A percentile compares a stretch with the other conserved stretches of the same genome.
phyloP scores from a whole-genome alignment of 2,113 vertebrate genomes.

The Rhinogobius similis region DNA sequence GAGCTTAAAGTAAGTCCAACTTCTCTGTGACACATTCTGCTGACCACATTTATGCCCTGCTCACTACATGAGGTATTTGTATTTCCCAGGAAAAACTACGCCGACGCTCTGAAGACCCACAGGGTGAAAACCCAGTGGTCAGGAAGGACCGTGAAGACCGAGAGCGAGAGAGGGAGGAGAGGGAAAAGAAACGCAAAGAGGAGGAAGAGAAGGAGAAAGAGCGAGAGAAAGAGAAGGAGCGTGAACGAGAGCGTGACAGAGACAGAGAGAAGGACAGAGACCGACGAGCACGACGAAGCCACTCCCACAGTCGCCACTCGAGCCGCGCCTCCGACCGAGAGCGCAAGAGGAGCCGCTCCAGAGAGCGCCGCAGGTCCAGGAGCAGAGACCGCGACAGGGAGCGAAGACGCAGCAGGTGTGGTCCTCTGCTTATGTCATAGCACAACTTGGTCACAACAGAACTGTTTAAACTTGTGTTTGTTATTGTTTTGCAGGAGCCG shows the following conservation, averaged over 20 bases:
- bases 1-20: slow-evolving; percentile 91
- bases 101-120: slow-evolving; percentile 77
- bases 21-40: neutral
- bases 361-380: slow-evolving; percentile 92
- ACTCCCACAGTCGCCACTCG: slow-evolving; percentile 91
- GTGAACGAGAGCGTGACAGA: slow-evolving; percentile 59
- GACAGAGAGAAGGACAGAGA: slow-evolving; percentile 85
- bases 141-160: slow-evolving; percentile 76
- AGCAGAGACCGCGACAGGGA: slow-evolving; percentile 90
- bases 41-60: neutral
- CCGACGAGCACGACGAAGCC: slow-evolving; percentile 88
- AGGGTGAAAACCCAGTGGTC: slow-evolving; percentile 63
- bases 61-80: neutral
- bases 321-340: slow-evolving; percentile 92
- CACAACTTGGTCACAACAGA: neutral
- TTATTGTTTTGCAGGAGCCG: slow-evolving; percentile 72
- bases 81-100: slow-evolving; percentile 77
- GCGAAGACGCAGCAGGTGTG: slow-evolving; percentile 92
- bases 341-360: slow-evolving; percentile 89
- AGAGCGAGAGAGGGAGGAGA: slow-evolving; percentile 77
- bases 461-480: neutral
- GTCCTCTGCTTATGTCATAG: neutral
- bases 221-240: slow-evolving; percentile 75
- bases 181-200: slow-evolving; percentile 80
- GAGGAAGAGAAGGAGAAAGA: slow-evolving; percentile 87